Conservation (phyloP, 2,113 vertebrate species). For the Thryonomys swinderianus region DNA sequence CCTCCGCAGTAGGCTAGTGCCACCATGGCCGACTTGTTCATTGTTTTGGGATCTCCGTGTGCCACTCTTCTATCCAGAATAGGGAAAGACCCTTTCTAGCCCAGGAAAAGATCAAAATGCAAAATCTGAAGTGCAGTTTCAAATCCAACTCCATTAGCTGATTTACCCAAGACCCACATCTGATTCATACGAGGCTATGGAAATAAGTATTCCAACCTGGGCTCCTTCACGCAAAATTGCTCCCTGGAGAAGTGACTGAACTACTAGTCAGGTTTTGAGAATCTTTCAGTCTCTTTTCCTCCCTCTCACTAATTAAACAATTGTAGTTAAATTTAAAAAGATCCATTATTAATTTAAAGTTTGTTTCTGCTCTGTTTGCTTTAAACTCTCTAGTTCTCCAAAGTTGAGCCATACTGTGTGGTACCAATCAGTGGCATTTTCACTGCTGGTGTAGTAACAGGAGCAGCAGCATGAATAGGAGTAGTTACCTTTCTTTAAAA, state of each 20-base stretch:
- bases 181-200: too few relatives aligned
- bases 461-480: background rate
- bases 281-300: background rate
- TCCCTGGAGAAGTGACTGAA: background rate
- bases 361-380: background rate
- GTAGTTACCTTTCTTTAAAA: background rate
- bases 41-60: too few relatives aligned
- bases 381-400: background rate
- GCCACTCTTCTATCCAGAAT: background rate
- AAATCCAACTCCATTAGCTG: background rate
- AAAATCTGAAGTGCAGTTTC: background rate
- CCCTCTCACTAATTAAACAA: background rate
- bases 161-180: background rate
- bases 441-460: background rate
- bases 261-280: background rate
- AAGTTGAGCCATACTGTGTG: background rate
- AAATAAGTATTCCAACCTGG: background rate
- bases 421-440: background rate
- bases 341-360: background rate
- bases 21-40: background rate
- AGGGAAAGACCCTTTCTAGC: background rate
- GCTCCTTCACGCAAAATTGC: background rate
- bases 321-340: background rate
- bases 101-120: background rate
- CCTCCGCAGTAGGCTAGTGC: background rate